A percentile compares a stretch with the other conserved stretches of the same genome.
Evolutionary conservation across 2,888 invertebrate species (phyloP).

Genomic region (Amiota mariae): DNA sequence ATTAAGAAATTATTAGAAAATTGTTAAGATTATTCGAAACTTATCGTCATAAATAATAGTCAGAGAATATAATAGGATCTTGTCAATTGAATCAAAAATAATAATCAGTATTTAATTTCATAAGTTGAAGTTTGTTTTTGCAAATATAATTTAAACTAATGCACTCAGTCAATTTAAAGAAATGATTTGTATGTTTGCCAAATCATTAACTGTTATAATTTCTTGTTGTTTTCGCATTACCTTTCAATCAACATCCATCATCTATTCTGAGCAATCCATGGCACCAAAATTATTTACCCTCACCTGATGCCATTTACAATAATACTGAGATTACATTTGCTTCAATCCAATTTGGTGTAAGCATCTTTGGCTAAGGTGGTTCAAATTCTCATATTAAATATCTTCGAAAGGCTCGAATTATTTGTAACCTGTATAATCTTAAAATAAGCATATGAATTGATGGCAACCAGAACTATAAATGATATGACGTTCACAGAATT

Average conservation of each 20-base stretch:
- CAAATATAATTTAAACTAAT: no score
- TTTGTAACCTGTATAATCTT: constrained; percentile 94
- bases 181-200: no score
- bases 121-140: no score
- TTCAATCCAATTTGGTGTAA: constrained; percentile 93
- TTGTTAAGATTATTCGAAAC: no score
- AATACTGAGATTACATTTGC: constrained; percentile 85
- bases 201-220: constrained; percentile 99
- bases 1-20: no score
- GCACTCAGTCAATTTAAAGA: constrained; percentile 87
- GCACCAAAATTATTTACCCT: constrained; percentile 98
- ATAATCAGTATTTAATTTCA: no score
- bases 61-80: no score
- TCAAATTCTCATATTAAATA: constrained; percentile 96
- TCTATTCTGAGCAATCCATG: constrained; percentile 91
- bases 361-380: constrained; percentile 98
- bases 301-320: constrained; percentile 96
- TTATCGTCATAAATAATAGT: no score
- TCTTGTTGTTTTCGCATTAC: constrained; percentile 97
- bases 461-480: constrained; percentile 97
- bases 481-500: constrained; percentile 90
- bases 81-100: no score
- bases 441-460: constrained; percentile 98
- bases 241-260: constrained; percentile 84
- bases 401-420: constrained; percentile 95